These are phyloP conservation scores for Mallotus villosus DNA, from an alignment of 2,797 vertebrate genomes.

Conservation along the genomic window DNA sequence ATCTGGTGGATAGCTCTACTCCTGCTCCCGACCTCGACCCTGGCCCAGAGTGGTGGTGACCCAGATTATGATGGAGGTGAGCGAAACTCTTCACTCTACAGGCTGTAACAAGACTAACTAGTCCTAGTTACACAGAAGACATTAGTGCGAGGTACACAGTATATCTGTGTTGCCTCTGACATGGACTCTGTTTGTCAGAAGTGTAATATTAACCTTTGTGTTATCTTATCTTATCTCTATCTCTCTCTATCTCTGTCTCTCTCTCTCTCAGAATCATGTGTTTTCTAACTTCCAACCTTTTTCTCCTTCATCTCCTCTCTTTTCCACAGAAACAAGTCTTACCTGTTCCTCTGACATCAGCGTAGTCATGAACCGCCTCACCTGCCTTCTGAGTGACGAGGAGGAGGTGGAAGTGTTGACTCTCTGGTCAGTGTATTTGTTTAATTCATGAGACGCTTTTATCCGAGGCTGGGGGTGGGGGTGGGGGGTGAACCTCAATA, in stretches of 20 bases:
- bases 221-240: no score
- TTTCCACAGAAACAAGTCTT: constrained; percentile 44
- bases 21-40: constrained; percentile 20
- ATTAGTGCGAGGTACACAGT: no score
- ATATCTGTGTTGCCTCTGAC: no score
- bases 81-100: not conserved
- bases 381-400: constrained; percentile 44
- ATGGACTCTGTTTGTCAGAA: no score
- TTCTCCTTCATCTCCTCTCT: constrained; percentile 1
- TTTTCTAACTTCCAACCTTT: not conserved
- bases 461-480: no score
- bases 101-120: no score
- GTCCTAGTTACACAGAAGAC: no score
- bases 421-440: constrained; percentile 43
- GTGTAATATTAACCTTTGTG: no score
- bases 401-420: constrained; percentile 36
- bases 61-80: constrained; percentile 31
- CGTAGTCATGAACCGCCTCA: not conserved
- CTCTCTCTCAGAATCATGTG: no score
- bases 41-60: constrained; percentile 69
- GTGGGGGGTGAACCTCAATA: no score
- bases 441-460: not conserved
- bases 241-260: no score
- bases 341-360: constrained; percentile 62
- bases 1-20: constrained; percentile 36